Evolutionary conservation across 2,797 vertebrate genomes (phyloP).

Genomic region (Sebastiscus albofasciatus): DNA sequence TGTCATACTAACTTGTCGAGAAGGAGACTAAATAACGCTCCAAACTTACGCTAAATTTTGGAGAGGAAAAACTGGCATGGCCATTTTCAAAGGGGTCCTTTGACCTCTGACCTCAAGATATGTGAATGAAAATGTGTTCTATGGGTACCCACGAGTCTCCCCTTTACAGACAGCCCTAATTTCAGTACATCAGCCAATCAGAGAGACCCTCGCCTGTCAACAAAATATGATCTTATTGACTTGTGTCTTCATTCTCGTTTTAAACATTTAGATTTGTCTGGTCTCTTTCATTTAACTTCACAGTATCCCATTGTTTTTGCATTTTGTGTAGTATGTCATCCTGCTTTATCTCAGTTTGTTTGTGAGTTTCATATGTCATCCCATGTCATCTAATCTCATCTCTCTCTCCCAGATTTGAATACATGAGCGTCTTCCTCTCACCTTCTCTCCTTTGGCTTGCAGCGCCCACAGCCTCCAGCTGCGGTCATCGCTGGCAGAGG

Average conservation of each 20-base stretch:
- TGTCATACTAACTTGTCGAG: too few species aligned
- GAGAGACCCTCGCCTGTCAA: background rate
- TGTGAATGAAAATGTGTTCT: too few species aligned
- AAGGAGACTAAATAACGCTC: too few species aligned
- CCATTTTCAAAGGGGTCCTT: too few species aligned
- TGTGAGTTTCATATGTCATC: background rate
- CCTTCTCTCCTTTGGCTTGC: conserved; percentile 38
- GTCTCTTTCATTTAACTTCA: background rate
- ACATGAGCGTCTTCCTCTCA: background rate
- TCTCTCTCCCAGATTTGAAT: background rate
- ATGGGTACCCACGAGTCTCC: too few species aligned
- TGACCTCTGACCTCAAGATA: too few species aligned
- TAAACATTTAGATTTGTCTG: background rate
- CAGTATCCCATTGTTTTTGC: background rate
- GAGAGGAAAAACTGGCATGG: too few species aligned
- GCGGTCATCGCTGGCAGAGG: conserved; percentile 52
- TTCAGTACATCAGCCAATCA: background rate
- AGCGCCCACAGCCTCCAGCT: conserved; percentile 67
- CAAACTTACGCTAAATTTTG: too few species aligned
- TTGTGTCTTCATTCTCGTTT: background rate
- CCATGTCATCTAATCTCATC: too few species aligned
- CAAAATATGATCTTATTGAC: background rate
- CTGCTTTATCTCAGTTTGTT: background rate
- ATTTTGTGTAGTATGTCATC: background rate
- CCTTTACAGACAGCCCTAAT: too few species aligned